phyloP scores from a whole-genome alignment of 2,797 vertebrate genomes.

The Bufotes viridis region DNA sequence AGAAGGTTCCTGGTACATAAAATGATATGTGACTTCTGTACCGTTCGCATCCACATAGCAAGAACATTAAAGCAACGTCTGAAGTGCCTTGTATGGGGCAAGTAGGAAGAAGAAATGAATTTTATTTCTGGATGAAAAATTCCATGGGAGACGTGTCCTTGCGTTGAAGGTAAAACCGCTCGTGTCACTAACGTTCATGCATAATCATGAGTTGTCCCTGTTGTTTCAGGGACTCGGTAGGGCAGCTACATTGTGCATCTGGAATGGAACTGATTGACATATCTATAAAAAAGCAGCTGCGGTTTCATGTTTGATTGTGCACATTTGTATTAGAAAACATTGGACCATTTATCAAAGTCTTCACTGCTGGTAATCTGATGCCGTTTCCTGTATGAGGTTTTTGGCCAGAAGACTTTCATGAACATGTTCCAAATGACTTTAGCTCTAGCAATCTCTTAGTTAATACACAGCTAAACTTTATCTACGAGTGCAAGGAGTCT shows the following conservation, averaged over 20 bases:
- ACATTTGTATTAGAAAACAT: constrained; percentile 49
- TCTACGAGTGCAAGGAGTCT: background rate
- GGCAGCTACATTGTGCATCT: constrained; percentile 33
- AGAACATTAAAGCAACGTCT: background rate
- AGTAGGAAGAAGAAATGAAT: background rate
- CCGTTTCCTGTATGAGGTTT: constrained; percentile 46
- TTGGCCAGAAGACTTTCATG: constrained; percentile 43
- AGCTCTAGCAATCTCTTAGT: background rate
- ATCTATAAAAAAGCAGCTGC: constrained; percentile 48
- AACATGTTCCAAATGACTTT: constrained; percentile 20
- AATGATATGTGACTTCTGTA: background rate
- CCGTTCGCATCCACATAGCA: background rate
- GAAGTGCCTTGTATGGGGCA: background rate
- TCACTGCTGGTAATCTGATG: constrained; percentile 45
- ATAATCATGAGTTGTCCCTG: background rate
- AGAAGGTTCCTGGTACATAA: background rate
- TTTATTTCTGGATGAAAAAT: constrained; percentile 30
- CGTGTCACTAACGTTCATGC: background rate
- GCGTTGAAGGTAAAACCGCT: constrained; percentile 38
- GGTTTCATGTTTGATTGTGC: constrained; percentile 40
- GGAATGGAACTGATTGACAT: constrained; percentile 26
- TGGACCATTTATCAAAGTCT: constrained; percentile 53
- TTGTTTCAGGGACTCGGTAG: constrained; percentile 12
- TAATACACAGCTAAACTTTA: background rate
- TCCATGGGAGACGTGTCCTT: background rate